phyloP scores from a whole-genome alignment of 2,888 invertebrate genomes.

The Napeogenes inachia region DNA sequence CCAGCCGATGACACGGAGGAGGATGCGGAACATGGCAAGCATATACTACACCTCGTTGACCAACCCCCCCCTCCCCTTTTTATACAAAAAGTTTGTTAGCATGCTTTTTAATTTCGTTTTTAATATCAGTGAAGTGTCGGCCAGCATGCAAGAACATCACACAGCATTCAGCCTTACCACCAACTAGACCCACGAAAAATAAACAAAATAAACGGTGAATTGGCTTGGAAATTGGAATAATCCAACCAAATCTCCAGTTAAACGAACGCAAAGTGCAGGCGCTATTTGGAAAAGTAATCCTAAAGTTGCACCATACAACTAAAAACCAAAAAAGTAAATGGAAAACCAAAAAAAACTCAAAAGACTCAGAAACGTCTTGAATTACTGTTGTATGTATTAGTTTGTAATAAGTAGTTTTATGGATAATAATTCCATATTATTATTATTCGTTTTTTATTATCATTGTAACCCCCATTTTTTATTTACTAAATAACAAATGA shows the following conservation, averaged over 20 bases:
- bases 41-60: slow-evolving; percentile 61
- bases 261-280: slow-evolving; percentile 67
- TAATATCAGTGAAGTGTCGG: slow-evolving; percentile 88
- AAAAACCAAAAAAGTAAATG: slow-evolving; percentile 62
- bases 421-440: too few relatives aligned
- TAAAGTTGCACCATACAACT: slow-evolving; percentile 64
- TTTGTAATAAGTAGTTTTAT: too few relatives aligned
- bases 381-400: too few relatives aligned
- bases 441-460: too few relatives aligned
- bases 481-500: too few relatives aligned
- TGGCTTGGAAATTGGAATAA: slow-evolving; percentile 70
- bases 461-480: too few relatives aligned
- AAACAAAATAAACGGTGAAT: slow-evolving; percentile 64
- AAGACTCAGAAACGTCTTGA: slow-evolving; percentile 44
- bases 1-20: slow-evolving; percentile 56
- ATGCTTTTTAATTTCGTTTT: slow-evolving; percentile 7
- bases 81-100: too few relatives aligned
- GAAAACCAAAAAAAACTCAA: slow-evolving; percentile 56
- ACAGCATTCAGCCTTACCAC: slow-evolving; percentile 61
- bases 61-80: slow-evolving; percentile 44
- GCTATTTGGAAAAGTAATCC: slow-evolving; percentile 67
- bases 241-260: slow-evolving; percentile 63
- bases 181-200: slow-evolving; percentile 52
- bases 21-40: slow-evolving; percentile 55
- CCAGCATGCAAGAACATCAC: slow-evolving; percentile 83